Conservation (phyloP, 2,113 vertebrate genomes). For the Paramormyrops kingsleyae region DNA sequence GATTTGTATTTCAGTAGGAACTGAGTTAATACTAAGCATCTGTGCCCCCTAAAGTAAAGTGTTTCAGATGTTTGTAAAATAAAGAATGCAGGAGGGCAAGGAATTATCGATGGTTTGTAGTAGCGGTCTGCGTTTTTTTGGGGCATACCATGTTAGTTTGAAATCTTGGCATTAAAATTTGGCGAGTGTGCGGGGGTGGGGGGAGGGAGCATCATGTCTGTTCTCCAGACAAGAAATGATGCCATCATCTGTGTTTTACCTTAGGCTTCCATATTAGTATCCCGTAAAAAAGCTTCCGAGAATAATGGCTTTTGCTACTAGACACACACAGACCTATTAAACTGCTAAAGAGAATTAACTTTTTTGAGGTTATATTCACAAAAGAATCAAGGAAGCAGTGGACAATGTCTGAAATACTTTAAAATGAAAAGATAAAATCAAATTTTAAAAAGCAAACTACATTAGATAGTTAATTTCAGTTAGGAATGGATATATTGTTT, state of each 20-base stretch:
- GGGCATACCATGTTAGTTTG: background rate
- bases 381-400: background rate
- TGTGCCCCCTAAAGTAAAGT: background rate
- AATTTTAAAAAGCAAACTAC: background rate
- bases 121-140: background rate
- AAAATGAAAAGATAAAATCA: background rate
- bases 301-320: background rate
- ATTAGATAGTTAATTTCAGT: background rate
- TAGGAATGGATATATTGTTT: background rate
- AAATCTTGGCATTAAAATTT: background rate
- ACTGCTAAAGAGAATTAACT: background rate
- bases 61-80: background rate
- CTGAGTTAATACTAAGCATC: background rate
- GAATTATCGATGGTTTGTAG: background rate
- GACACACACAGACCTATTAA: background rate
- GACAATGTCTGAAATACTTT: background rate
- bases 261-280: background rate
- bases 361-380: background rate
- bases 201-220: background rate
- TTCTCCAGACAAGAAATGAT: background rate
- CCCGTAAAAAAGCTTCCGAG: background rate
- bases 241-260: background rate
- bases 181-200: background rate
- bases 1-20: background rate
- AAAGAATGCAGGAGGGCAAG: background rate